Evolutionary conservation across 2,113 vertebrate species (phyloP).

Genomic region (Callithrix jacchus): DNA sequence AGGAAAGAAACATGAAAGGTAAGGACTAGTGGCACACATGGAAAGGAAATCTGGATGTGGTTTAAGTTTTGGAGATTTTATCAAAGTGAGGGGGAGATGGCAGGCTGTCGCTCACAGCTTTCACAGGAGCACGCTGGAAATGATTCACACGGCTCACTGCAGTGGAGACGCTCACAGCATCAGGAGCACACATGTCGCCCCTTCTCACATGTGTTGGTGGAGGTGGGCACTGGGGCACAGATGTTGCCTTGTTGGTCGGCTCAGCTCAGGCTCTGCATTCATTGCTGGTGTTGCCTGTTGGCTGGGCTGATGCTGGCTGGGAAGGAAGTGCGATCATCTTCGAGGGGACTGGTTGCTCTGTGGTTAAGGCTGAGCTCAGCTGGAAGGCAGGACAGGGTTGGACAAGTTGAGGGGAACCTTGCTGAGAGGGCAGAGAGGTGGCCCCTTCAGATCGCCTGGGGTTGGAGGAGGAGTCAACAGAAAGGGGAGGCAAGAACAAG

Average conservation of each 20-base stretch:
- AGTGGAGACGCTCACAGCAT: not conserved
- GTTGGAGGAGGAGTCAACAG: not conserved
- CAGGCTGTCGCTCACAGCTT: not conserved
- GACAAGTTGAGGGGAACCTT: accelerated
- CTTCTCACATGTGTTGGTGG: accelerated
- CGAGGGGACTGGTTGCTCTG: accelerated
- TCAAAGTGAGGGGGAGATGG: not conserved
- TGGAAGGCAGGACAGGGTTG: not conserved
- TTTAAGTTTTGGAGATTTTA: not conserved
- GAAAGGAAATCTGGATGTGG: not conserved
- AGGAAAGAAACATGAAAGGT: conserved; percentile 44
- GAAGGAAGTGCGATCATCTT: not conserved
- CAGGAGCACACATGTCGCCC: accelerated
- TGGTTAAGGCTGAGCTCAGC: not conserved
- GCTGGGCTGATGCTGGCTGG: not conserved
- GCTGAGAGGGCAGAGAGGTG: not conserved
- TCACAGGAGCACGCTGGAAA: accelerated
- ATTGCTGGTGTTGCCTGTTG: not conserved
- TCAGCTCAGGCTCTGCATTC: not conserved
- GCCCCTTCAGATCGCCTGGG: not conserved
- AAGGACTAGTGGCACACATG: not conserved
- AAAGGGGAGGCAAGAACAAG: not conserved
- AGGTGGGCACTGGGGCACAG: accelerated
- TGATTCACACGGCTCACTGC: not conserved
- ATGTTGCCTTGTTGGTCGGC: not conserved